Conservation (phyloP, 2,888 invertebrate genomes). For the Drosophila basisetae region DNA sequence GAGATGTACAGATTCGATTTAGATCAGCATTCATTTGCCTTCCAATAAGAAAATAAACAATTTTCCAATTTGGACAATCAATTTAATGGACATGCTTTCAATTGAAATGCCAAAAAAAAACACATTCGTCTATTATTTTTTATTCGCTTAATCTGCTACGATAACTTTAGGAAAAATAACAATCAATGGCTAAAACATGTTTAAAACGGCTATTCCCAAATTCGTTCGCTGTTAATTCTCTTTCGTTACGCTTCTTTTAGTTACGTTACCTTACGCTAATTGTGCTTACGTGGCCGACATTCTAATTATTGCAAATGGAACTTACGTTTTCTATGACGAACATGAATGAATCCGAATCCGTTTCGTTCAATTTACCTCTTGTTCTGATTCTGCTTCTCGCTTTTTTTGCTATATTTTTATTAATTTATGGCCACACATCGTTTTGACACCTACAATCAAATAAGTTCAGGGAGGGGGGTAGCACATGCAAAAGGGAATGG, state of each 20-base stretch:
- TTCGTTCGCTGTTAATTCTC: conserved; percentile 9
- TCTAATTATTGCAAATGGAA: conserved; percentile 37
- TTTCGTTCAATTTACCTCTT: conserved; percentile 38
- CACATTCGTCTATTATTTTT: background rate
- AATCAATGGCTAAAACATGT: conserved; percentile 14
- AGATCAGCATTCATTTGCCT: conserved; percentile 21
- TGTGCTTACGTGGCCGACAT: conserved; percentile 18
- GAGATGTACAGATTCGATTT: conserved; percentile 6
- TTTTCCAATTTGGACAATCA: conserved; percentile 20
- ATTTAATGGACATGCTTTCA: conserved; percentile 6
- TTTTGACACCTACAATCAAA: conserved; percentile 68
- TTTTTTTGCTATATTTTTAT: conserved; percentile 49
- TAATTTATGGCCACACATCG: conserved; percentile 69
- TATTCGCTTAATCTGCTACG: conserved; percentile 3
- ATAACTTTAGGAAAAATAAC: background rate
- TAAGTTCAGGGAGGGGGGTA: background rate
- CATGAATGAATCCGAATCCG: conserved; percentile 37
- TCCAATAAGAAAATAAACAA: conserved; percentile 21
- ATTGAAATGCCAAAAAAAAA: conserved; percentile 1
- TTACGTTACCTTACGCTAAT: conserved; percentile 8
- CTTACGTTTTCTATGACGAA: conserved; percentile 4
- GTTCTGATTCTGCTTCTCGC: conserved; percentile 27
- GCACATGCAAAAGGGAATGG: background rate
- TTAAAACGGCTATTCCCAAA: conserved; percentile 25
- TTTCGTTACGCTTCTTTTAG: conserved; percentile 9